A percentile compares a stretch with the other conserved stretches of the same genome.
These are phyloP conservation scores for Xestoiulus laeticollis DNA, from an alignment of 2,888 invertebrate genomes.

Conservation along the genomic window DNA sequence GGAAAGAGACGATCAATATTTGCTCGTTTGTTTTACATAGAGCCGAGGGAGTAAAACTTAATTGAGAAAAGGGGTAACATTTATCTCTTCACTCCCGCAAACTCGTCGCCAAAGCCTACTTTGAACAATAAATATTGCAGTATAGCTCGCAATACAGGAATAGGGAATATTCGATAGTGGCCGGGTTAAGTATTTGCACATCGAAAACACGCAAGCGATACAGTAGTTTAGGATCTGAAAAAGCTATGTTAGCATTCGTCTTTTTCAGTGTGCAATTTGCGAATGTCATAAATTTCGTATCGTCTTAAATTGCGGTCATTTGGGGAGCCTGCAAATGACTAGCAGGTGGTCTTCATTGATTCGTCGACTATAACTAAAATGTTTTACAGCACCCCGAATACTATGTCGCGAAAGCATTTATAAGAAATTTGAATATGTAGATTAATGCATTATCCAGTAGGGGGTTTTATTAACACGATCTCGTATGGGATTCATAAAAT, in stretches of 20 bases:
- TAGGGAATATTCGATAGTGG: not conserved
- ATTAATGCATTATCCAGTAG: not conserved
- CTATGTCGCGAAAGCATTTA: not conserved
- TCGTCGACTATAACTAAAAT: slow-evolving; percentile 8
- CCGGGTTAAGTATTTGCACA: not conserved
- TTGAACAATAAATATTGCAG: not conserved
- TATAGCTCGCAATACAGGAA: not conserved
- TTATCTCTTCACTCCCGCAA: not conserved
- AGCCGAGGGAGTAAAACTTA: slow-evolving; percentile 39
- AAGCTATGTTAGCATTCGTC: not conserved
- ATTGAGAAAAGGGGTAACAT: slow-evolving; percentile 41
- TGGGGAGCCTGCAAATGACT: not conserved
- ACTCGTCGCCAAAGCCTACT: not conserved
- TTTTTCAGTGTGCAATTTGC: not conserved
- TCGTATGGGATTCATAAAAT: not conserved
- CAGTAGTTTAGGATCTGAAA: not conserved
- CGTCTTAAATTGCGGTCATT: slow-evolving; percentile 26
- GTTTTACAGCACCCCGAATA: not conserved
- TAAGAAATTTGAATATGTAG: slow-evolving; percentile 23
- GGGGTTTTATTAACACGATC: not conserved
- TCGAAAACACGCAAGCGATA: not conserved
- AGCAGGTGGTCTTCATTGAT: slow-evolving; percentile 39
- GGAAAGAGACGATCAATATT: slow-evolving; percentile 33
- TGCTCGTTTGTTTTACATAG: slow-evolving; percentile 43
- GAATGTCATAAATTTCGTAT: slow-evolving; percentile 23